phyloP scores from a whole-genome alignment of 2,113 vertebrate species.

The Panthera uncia region DNA sequence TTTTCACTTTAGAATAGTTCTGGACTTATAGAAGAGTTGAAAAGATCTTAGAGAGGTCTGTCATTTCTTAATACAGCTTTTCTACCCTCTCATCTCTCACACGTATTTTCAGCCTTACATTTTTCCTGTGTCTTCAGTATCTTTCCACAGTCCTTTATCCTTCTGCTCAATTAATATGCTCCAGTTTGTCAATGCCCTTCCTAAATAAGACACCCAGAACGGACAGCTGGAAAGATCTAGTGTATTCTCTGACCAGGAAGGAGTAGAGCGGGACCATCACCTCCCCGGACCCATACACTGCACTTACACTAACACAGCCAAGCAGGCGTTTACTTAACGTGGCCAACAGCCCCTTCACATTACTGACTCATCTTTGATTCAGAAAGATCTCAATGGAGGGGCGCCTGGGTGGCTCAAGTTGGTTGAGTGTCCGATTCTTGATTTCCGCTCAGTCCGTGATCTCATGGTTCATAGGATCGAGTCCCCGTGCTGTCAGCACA shows the following conservation, averaged over 20 bases:
- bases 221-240: neutral
- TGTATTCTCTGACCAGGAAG: neutral
- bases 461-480: too few species aligned
- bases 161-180: neutral
- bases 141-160: neutral
- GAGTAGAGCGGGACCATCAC: rapidly evolving
- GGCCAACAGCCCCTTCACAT: neutral
- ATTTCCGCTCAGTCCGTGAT: too few species aligned
- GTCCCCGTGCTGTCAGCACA: too few species aligned
- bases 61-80: neutral
- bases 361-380: neutral
- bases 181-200: neutral
- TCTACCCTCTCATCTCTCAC: neutral
- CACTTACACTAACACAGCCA: neutral
- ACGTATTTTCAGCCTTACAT: neutral
- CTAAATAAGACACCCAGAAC: neutral
- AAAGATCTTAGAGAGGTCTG: neutral
- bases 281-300: too few species aligned
- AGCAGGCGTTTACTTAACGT: neutral
- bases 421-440: too few species aligned
- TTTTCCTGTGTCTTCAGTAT: neutral
- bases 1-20: neutral
- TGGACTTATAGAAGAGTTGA: neutral
- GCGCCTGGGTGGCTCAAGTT: too few species aligned
- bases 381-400: neutral